Evolutionary conservation across 2,888 invertebrate species (phyloP).

Genomic region (Rotaria macrura): DNA sequence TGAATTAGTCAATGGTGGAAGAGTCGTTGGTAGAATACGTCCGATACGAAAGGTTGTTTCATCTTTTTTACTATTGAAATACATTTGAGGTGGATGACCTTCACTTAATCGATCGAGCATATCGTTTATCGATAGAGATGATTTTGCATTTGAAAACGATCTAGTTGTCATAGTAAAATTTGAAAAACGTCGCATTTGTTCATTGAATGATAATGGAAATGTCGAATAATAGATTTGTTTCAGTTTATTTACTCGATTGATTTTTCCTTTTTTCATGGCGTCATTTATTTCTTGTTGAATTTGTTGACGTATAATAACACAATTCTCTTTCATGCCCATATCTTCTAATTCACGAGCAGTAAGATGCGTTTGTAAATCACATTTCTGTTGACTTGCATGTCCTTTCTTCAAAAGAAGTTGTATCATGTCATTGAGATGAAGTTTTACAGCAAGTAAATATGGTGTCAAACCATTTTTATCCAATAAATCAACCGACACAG

Average conservation of each 20-base stretch:
- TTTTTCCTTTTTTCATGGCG: neutral
- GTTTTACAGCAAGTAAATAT: slow-evolving; percentile 25
- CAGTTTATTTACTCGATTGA: neutral
- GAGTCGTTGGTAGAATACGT: neutral
- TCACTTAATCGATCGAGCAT: neutral
- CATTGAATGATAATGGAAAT: neutral
- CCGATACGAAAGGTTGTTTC: neutral
- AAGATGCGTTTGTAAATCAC: neutral
- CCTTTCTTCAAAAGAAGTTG: slow-evolving; percentile 22
- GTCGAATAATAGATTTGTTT: neutral
- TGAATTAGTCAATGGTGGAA: neutral
- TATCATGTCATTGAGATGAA: slow-evolving; percentile 19
- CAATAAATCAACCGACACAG: slow-evolving; percentile 23
- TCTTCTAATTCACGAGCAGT: slow-evolving; percentile 25
- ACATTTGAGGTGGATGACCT: neutral
- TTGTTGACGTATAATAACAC: neutral
- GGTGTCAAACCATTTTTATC: slow-evolving; percentile 30
- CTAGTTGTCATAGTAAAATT: neutral
- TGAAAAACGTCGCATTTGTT: neutral
- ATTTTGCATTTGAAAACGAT: neutral
- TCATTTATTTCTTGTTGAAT: neutral
- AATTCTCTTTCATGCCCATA: slow-evolving; percentile 6
- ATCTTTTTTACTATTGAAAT: neutral
- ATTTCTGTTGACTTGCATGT: slow-evolving; percentile 22
- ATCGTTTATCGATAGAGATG: neutral